phyloP scores from a whole-genome alignment of 1,140 invertebrate species.

The Dysdera silvatica region DNA sequence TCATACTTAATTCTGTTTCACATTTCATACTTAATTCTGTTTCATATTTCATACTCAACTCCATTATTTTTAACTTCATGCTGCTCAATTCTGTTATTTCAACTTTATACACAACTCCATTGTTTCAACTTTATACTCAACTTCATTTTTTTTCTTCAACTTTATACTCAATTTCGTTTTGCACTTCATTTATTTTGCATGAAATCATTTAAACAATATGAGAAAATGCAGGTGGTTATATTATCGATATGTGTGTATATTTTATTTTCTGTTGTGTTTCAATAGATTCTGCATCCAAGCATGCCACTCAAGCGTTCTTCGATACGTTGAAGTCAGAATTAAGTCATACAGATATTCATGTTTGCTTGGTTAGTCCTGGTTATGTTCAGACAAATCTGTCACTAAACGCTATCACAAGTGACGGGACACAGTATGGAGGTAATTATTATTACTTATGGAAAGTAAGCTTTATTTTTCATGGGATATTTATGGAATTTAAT shows the following conservation, averaged over 20 bases:
- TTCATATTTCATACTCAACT: too few relatives aligned
- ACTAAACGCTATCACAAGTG: slow-evolving; percentile 72
- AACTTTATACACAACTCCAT: too few relatives aligned
- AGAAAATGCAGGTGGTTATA: too few relatives aligned
- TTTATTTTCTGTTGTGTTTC: slow-evolving; percentile 49
- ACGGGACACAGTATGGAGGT: slow-evolving; percentile 70
- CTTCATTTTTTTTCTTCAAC: too few relatives aligned
- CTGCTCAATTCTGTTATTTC: too few relatives aligned
- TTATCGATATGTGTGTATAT: neutral
- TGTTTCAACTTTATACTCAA: too few relatives aligned
- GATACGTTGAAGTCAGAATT: slow-evolving; percentile 77
- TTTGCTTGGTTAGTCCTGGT: slow-evolving; percentile 75
- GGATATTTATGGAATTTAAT: neutral
- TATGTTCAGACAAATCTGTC: slow-evolving; percentile 84
- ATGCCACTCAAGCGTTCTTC: slow-evolving; percentile 81
- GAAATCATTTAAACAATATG: too few relatives aligned
- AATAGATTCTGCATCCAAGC: slow-evolving; percentile 83
- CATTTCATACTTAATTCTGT: too few relatives aligned
- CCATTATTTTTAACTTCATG: too few relatives aligned
- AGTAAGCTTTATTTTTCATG: neutral
- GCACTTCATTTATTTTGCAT: too few relatives aligned
- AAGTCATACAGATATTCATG: slow-evolving; percentile 60
- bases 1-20: too few relatives aligned
- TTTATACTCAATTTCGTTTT: too few relatives aligned
- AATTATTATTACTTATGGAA: slow-evolving; percentile 27